phyloP scores from a whole-genome alignment of 2,797 vertebrate genomes.

The Masticophis lateralis region DNA sequence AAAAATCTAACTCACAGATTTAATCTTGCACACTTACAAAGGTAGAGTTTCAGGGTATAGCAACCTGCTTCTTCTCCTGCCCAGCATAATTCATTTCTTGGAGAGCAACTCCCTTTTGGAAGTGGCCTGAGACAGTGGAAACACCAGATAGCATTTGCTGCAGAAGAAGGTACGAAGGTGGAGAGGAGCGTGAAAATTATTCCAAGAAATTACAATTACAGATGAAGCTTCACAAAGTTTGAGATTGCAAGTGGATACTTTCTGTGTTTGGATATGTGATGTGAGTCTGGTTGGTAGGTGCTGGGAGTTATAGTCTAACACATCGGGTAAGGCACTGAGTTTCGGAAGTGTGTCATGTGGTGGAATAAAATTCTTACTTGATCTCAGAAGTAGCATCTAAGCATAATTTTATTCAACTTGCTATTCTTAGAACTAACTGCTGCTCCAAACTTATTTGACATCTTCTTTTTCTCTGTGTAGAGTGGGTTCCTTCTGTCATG shows the following conservation, averaged over 20 bases:
- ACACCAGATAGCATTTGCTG: constrained; percentile 5
- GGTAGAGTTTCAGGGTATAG: background rate
- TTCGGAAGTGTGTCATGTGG: background rate
- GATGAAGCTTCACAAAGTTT: background rate
- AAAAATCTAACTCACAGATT: background rate
- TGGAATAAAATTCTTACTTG: background rate
- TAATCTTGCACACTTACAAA: background rate
- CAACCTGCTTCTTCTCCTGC: background rate
- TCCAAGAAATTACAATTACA: background rate
- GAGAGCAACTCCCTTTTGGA: background rate
- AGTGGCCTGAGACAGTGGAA: background rate
- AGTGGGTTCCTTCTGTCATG: background rate
- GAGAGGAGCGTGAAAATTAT: background rate
- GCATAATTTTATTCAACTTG: background rate
- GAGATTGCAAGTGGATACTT: background rate
- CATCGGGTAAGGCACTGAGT: background rate
- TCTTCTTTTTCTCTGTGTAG: background rate
- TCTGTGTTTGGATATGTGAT: background rate
- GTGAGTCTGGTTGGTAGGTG: background rate
- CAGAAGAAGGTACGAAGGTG: background rate
- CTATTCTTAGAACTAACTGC: too few species aligned
- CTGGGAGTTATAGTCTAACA: background rate
- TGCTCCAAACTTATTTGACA: too few species aligned
- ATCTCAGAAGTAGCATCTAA: background rate
- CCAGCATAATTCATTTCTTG: background rate